These are phyloP conservation scores for Tachina grossa DNA, from an alignment of 2,888 invertebrate species.

Conservation along the genomic window DNA sequence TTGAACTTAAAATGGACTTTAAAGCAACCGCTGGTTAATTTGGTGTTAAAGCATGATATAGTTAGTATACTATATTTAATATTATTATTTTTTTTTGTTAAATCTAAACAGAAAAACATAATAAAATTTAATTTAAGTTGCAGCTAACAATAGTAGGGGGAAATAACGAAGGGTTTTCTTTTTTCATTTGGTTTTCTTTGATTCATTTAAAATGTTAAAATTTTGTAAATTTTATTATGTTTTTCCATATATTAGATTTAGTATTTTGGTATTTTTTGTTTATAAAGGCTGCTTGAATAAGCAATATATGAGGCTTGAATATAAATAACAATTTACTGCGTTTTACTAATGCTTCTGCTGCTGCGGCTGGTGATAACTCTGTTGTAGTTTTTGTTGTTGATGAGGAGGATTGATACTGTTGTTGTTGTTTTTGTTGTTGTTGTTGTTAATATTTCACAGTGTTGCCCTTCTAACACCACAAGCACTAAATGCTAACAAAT, in stretches of 20 bases:
- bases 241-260: conserved; percentile 54
- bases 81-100: conserved; percentile 36
- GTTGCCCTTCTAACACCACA: conserved; percentile 69
- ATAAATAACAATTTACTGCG: conserved; percentile 66
- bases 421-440: too few relatives aligned
- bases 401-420: conserved; percentile 29
- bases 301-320: conserved; percentile 68
- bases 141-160: not conserved
- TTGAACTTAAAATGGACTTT: conserved; percentile 53
- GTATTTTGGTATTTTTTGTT: conserved; percentile 43
- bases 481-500: conserved; percentile 68
- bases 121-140: conserved; percentile 30
- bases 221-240: conserved; percentile 37
- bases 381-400: conserved; percentile 43
- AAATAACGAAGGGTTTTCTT: not conserved
- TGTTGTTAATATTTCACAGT: conserved; percentile 62
- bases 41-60: conserved; percentile 67
- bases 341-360: conserved; percentile 64
- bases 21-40: conserved; percentile 69
- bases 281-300: conserved; percentile 64
- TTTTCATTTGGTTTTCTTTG: not conserved
- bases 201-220: not conserved
- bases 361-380: conserved; percentile 55
- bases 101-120: conserved; percentile 50
- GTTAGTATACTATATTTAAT: conserved; percentile 45